Conservation (phyloP, 2,797 vertebrate genomes). For the Lophius americanus region DNA sequence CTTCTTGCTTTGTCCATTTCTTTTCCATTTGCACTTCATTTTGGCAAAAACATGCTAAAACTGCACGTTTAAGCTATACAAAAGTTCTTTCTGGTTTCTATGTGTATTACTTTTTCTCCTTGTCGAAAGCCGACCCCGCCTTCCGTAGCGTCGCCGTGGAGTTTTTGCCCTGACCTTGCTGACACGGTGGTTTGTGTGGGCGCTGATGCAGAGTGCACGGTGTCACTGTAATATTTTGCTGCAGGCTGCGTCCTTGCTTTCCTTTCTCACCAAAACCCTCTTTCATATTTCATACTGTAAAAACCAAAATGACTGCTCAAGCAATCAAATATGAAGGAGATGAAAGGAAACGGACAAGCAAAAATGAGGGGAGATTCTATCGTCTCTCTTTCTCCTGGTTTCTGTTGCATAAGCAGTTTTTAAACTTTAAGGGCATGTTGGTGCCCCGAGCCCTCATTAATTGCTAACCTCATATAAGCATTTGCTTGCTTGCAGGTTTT, state of each 20-base stretch:
- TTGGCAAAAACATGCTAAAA: too few relatives aligned
- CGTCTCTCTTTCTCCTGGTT: constrained; percentile 23
- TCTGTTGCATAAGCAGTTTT: constrained; percentile 50
- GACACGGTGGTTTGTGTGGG: constrained; percentile 35
- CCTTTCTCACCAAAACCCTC: constrained; percentile 32
- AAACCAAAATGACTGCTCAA: constrained; percentile 9
- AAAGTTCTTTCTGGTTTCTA: too few relatives aligned
- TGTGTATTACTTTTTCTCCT: constrained; percentile 3
- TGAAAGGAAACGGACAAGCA: neutral
- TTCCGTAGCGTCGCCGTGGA: constrained; percentile 23
- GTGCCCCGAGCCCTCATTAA: constrained; percentile 54
- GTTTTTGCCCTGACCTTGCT: constrained; percentile 48
- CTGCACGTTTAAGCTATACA: too few relatives aligned
- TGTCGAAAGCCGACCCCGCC: constrained; percentile 2
- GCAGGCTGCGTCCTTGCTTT: constrained; percentile 48
- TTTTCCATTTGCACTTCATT: too few relatives aligned
- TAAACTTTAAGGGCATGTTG: constrained; percentile 58
- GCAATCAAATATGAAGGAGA: constrained; percentile 18
- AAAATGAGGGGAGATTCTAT: neutral
- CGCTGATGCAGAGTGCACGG: constrained; percentile 28
- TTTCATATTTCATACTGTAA: neutral
- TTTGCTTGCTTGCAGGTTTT: constrained; percentile 65
- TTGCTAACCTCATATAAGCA: constrained; percentile 43
- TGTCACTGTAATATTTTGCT: constrained; percentile 38
- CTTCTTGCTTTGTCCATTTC: too few relatives aligned